Evolutionary conservation across 2,888 invertebrate species (phyloP), one percentile per base, ranked within the genome.

Genomic region (Nomada fabriciana): DNA sequence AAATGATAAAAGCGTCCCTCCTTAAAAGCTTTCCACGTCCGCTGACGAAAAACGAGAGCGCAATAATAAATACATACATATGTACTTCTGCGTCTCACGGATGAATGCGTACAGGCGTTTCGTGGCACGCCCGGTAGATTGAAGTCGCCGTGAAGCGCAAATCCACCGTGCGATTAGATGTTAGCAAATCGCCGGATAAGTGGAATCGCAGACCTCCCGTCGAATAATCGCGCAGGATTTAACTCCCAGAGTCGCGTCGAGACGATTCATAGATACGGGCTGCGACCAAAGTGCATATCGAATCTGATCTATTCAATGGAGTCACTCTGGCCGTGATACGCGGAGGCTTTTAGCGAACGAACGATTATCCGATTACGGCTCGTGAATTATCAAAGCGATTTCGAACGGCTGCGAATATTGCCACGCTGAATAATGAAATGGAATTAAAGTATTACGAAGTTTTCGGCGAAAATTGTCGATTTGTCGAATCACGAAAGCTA

Each of bases 111-210:
- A 18, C 50, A 18, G n/a, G 43, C 52, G 42, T 52, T 20, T 36
- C 52, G 67, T 23, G 42, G 36, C 29, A 42, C 20, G 53, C 65
- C 29, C 78, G 67, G 47, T 59, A 64, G 80, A 73, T 70, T 74
- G 9, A 68, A 80, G 65, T 81, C 80, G 42, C 29, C 73, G 73
- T 60, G 63, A 53, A 73, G 65, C 70, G 70, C 29, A 80, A 82
- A 74, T 82, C 73, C 73, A 18, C 64, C 60, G 69, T 23, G 2
- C 73, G 65, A 80, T 82, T 67, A 73, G 70, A 69, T 60, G 73
- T 29, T 65, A 11, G 70, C 64, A 74, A 82, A 82, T 80, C 74
- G 80, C 42, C 55, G 60, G 81, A 67, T 74, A 80, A 81, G 68
- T 73, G 73, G 72, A 80, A 73, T 80, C 64, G 52, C 55, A n/a